Base-by-base conservation (phyloP, 2,888 invertebrate species). In the Xestia rhomboidea region DNA sequence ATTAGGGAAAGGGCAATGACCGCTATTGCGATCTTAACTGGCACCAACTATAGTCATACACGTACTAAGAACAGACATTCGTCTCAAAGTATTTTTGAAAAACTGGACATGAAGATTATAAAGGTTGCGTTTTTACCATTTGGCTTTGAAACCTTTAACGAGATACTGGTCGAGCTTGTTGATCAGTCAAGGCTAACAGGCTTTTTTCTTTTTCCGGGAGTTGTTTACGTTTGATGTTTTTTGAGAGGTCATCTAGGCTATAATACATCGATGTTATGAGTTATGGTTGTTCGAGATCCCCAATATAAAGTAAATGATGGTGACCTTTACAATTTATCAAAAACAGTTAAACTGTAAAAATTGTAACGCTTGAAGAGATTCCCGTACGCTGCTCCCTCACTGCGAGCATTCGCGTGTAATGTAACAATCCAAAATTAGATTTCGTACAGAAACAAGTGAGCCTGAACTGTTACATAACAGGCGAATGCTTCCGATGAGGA, bases 141-240 rank as follows among this genome's bases (percentile, higher is more conserved):
- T 62, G 60, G 30, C 30, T 62, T 1, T 11, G 60, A 34, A 30
- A 34, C 68, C 78, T 68, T 54, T 49, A 67, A n/a, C 60, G 38
- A 60, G 54, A 76, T 49, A 49, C 46, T 30, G 60, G 60, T 62
- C 57, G 41, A 76, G 41, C 30, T 66, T 49, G 41, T 34, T 60
- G 38, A 27, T 73, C 27, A 57, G 57, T 38, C 66, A 75, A 64
- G 63, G 64, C 41, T 34, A 38, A 27, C 15, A 46, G 27, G 38
- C 4, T 30, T 60, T 11, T 18, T 60, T 60, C 24, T 49, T 57
- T 76, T 57, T 76, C 62, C 64, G 44, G 24, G 54, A 76, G 57
- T 57, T 66, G 38, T 38, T 62, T 24, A 41, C 18, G 3, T 38
- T 13, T 60, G 18, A 15, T 30, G 7, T 18, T 44, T 73, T 44